Evolutionary conservation across 2,797 vertebrate species (phyloP).

Genomic region (Sarcophilus harrisii): DNA sequence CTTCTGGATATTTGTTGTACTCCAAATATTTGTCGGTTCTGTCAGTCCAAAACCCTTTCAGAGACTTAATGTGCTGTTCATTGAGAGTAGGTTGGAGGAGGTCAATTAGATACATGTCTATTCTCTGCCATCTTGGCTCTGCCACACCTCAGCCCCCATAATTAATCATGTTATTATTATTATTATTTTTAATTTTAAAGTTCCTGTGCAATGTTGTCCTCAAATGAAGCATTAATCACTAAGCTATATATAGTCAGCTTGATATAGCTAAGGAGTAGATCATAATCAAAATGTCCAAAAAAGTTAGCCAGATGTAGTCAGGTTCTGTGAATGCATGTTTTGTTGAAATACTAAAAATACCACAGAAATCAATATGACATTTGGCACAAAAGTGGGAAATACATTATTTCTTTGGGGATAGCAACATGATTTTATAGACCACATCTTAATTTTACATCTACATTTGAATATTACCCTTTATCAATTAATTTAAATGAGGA

Average conservation of each 20-base stretch:
- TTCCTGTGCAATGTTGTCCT: background rate
- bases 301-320: background rate
- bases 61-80: too few relatives aligned
- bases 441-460: background rate
- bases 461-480: background rate
- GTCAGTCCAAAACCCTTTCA: too few relatives aligned
- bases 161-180: too few relatives aligned
- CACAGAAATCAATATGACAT: background rate
- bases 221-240: background rate
- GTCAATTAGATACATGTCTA: too few relatives aligned
- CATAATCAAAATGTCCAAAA: background rate
- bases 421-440: background rate
- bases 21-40: too few relatives aligned
- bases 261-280: background rate
- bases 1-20: too few relatives aligned
- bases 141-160: too few relatives aligned
- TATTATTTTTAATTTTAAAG: background rate
- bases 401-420: background rate
- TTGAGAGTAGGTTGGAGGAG: too few relatives aligned
- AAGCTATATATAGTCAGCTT: background rate
- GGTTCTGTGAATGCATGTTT: background rate
- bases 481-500: background rate
- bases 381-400: background rate
- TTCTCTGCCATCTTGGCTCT: too few relatives aligned
- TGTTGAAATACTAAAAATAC: background rate